Evolutionary conservation across 2,797 vertebrate species (phyloP), one percentile per base, ranked within the genome.

Genomic region (Danio kyathit): DNA sequence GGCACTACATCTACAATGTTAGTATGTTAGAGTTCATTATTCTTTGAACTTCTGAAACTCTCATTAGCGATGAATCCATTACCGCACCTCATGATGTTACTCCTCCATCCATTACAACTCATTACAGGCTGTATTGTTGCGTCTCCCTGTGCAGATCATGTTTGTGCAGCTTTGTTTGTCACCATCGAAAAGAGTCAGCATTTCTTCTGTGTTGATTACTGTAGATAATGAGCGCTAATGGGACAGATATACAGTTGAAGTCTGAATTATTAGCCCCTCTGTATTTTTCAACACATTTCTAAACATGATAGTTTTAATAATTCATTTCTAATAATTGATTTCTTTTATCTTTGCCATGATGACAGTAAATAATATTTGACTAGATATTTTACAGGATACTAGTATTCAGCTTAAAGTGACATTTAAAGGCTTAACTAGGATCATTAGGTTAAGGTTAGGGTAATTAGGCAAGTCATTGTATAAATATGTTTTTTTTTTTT

Each of bases 151-250:
- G 7, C 59, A 10, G 16, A 14, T 69, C 40, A 40, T 69, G 64
- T 78, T 69, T 78, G 64, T 59, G 41, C 54, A 78, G 64, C 76
- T 78, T 60, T 67, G n/a, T 64, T 43, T 78, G 64, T 51, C 6
- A 5, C 29, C 10, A 7, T 48, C 29, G 19, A 2, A 1, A 19
- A 40, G 54, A 74, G 17, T 79, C 66, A 49, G 44, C 75, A 67
- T 19, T 41, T 56, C 64, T 66, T 76, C 29, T 40, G 52, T 9
- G 56, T 40, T 77, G 75, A 69, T 79, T 79, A 66, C n/a, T n/a
- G n/a, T n/a, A n/a, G 46, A 71, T 79, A 79, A 79, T 79, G 66
- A 52, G 56, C 71, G 66, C 38, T 79, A 71, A 71, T 61, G 29
- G 5, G 46, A 52, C 44, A 52, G 41, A 67, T 46, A 29, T 29